phyloP scores from a whole-genome alignment of 2,888 invertebrate species.

The Pecten maximus region DNA sequence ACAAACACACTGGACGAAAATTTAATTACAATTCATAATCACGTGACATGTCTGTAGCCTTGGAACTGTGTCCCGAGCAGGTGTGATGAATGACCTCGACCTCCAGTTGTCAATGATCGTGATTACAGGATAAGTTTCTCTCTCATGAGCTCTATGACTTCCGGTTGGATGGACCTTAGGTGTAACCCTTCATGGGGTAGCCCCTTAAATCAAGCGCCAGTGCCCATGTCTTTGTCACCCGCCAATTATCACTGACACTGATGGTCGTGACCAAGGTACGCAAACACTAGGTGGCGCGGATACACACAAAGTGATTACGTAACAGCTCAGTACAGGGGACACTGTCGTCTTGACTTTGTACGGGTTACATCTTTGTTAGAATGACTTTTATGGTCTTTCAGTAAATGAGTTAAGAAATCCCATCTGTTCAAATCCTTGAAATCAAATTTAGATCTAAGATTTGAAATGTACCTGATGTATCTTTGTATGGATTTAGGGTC shows the following conservation, averaged over 20 bases:
- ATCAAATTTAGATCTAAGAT: neutral
- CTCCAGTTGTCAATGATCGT: neutral
- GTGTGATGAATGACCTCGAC: neutral
- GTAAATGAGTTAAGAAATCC: conserved; percentile 33
- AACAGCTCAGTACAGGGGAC: neutral
- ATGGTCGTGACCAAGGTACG: conserved; percentile 33
- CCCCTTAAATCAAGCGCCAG: conserved; percentile 28
- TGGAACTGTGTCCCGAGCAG: conserved; percentile 33
- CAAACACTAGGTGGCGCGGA: conserved; percentile 32
- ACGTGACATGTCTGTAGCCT: conserved; percentile 26
- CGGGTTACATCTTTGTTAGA: conserved; percentile 17
- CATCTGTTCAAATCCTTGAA: conserved; percentile 20
- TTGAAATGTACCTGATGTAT: conserved; percentile 30
- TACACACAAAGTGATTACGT: conserved; percentile 33
- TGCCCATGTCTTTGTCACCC: conserved; percentile 24
- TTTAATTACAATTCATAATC: conserved; percentile 8
- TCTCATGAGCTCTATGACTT: conserved; percentile 35
- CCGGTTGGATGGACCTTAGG: neutral
- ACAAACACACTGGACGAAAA: neutral
- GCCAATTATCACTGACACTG: conserved; percentile 30
- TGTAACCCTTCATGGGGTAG: conserved; percentile 25
- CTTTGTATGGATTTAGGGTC: neutral
- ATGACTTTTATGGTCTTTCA: neutral
- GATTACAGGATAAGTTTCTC: conserved; percentile 28
- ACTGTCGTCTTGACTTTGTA: conserved; percentile 24